These are phyloP conservation scores for Nephotettix cincticeps DNA, from an alignment of 1,140 invertebrate genomes.

Conservation along the genomic window DNA sequence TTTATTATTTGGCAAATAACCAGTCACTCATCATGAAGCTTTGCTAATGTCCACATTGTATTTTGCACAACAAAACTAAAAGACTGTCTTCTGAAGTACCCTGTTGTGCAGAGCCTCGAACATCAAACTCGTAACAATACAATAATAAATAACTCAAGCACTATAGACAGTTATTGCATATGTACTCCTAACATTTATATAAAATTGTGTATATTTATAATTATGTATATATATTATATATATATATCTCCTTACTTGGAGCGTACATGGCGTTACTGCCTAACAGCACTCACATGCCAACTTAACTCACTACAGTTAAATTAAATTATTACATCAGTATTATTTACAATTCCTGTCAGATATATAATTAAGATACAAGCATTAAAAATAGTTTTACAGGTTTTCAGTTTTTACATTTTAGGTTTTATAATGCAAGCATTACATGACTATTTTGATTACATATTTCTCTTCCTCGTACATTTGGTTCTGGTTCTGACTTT, in stretches of 20 bases:
- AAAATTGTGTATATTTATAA: constrained; percentile 24
- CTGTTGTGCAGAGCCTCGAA: no score
- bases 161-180: constrained; percentile 20
- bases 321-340: neutral
- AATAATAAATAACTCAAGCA: constrained; percentile 5
- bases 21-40: neutral
- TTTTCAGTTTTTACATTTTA: neutral
- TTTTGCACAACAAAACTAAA: neutral
- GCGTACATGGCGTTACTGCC: neutral
- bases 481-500: neutral
- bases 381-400: constrained; percentile 5
- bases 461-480: neutral
- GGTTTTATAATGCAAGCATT: neutral
- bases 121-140: neutral
- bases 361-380: neutral
- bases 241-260: neutral
- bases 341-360: neutral
- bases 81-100: no score
- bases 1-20: neutral
- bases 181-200: constrained; percentile 23
- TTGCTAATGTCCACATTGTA: neutral
- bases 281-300: constrained; percentile 15
- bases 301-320: constrained; percentile 1
- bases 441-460: constrained; percentile 17
- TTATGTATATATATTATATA: constrained; percentile 20